Conservation (phyloP, 1,140 invertebrate species). For the Pentalonia nigronervosa region DNA sequence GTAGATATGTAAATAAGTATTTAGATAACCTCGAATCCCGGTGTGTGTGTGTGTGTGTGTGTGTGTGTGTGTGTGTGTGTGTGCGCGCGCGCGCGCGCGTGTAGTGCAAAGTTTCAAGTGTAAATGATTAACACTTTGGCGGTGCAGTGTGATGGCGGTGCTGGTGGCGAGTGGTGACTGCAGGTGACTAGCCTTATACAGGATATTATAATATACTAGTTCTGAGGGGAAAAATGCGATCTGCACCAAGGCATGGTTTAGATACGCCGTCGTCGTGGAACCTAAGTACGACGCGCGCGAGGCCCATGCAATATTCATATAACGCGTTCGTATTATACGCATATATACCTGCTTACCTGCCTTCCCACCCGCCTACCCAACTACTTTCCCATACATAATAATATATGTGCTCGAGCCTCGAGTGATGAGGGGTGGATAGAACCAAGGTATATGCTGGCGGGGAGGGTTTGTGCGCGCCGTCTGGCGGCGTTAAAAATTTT, state of each 20-base stretch:
- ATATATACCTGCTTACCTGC: neutral
- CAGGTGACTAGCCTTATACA: neutral
- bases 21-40: neutral
- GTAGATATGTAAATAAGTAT: neutral
- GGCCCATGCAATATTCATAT: slow-evolving; percentile 25
- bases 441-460: neutral
- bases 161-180: neutral
- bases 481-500: slow-evolving; percentile 41
- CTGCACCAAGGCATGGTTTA: neutral
- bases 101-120: neutral
- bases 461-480: slow-evolving; percentile 5
- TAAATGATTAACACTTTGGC: neutral
- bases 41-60: neutral
- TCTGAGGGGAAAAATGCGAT: neutral
- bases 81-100: too few relatives aligned
- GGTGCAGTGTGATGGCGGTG: neutral
- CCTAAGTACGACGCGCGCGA: neutral
- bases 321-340: neutral
- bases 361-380: too few relatives aligned
- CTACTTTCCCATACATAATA: neutral
- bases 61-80: neutral
- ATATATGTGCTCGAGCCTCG: neutral
- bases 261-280: neutral
- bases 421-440: neutral
- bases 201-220: neutral